Base-by-base conservation (phyloP, 2,888 invertebrate species). In the Phania funesta region DNA sequence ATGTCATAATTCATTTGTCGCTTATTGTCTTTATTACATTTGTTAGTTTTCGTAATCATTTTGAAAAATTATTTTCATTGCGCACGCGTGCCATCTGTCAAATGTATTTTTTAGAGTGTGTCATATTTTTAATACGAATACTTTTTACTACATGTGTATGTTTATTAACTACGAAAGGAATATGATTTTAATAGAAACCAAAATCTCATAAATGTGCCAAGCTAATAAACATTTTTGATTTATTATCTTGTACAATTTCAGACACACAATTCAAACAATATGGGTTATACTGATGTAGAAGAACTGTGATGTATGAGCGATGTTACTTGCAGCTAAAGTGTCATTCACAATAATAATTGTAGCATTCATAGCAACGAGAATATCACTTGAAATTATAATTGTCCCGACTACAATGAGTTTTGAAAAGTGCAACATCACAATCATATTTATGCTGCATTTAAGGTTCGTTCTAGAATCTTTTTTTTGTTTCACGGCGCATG, bases 61-160 rank as follows among this genome's bases (percentile, higher is more conserved):
- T 73, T 73, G 68, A 79, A 80, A 76, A 67, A 70, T 64, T 74
- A 70, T 79, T 73, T 79, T 81, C 70, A 83, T 64, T 73, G 84
- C 81, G 83, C 83, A 83, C 84, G 84, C 83, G 83, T 84, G 84
- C 81, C 84, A 81, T 81, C 78, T 82, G 78, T 82, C 82, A 78
- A 75, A 78, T 78, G 70, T 74, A 3, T 44, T 60, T 75, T 70
- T 48, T 24, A 58, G 50, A 29, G 26, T 62, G 52, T 73, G 46
- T 67, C 58, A 38, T 77, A 6, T 16, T 68, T 60, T 13, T 20
- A 26, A 60, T 58, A 67, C 65, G 60, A 62, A 62, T 68, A 24
- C 11, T 44, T 29, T 50, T 35, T 71, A 32, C 8, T 41, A 18
- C 3, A 1, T 44, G 20, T 22, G n/a, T 32, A 26, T 11, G 3